phyloP scores from a whole-genome alignment of 2,888 invertebrate species.

The Cyclophora punctaria region DNA sequence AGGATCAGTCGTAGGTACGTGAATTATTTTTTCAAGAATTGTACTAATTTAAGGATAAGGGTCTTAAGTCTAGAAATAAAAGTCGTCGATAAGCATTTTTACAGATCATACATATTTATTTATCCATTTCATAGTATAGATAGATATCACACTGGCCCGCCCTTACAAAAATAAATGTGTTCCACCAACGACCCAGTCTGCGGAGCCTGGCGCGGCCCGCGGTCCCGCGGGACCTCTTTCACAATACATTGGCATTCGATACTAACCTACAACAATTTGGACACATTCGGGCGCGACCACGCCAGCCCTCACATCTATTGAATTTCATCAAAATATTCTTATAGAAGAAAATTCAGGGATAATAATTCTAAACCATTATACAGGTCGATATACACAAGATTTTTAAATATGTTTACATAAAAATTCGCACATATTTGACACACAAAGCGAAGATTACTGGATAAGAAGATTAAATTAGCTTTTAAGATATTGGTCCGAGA shows the following conservation, averaged over 20 bases:
- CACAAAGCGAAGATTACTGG: conserved; percentile 71
- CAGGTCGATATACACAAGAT: conserved; percentile 71
- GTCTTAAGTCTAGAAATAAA: conserved; percentile 32
- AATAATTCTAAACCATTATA: conserved; percentile 72
- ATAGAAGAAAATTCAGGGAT: conserved; percentile 61
- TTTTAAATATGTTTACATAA: conserved; percentile 65
- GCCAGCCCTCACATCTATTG: conserved; percentile 48
- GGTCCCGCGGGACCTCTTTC: conserved; percentile 15
- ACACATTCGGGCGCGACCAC: conserved; percentile 57
- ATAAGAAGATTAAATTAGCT: conserved; percentile 60
- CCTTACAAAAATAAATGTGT: conserved; percentile 75
- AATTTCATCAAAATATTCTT: conserved; percentile 55
- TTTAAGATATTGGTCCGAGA: conserved; percentile 71
- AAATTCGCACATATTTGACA: conserved; percentile 73
- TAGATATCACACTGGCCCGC: conserved; percentile 75
- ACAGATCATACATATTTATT: conserved; percentile 76
- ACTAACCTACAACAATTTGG: conserved; percentile 66
- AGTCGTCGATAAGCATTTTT: conserved; percentile 59
- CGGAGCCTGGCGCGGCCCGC: conserved; percentile 50
- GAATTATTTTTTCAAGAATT: too few species aligned
- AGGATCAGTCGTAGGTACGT: too few species aligned
- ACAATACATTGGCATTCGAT: conserved; percentile 47
- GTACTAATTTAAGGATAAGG: too few species aligned
- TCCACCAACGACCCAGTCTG: conserved; percentile 67
- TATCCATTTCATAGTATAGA: conserved; percentile 71